Evolutionary conservation across 2,888 invertebrate genomes (phyloP), one percentile per base, ranked within the genome.

Genomic region (Drosophila helvetica): DNA sequence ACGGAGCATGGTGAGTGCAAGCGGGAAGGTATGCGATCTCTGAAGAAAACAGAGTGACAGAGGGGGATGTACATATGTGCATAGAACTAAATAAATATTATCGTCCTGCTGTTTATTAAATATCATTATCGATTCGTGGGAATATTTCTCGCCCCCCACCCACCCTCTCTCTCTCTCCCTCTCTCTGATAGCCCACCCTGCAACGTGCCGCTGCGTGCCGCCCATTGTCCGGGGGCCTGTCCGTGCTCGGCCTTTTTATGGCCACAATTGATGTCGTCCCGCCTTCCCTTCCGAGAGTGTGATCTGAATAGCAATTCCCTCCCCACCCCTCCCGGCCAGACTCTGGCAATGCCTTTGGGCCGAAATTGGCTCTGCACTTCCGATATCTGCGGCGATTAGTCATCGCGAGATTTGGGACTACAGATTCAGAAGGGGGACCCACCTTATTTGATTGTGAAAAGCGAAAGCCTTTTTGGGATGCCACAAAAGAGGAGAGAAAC

Each of bases 61-160:
- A 17, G 25, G 43, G 17, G 33, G 25, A 50, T 15, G 9, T 15
- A n/a, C n/a, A n/a, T n/a, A 38, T 33, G 15, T 1, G 15, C 7
- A 18, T 2, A 30, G 10, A 8, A 43, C 51, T 67, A 73, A 87
- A 63, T 81, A 75, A 70, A 68, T 61, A 81, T 76, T 79, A 79
- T 81, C 79, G 79, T 71, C 74, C 46, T 58, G 30, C 48, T 48
- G 72, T 46, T 71, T 86, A 80, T 88, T 75, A 77, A 86, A 88
- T 88, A 72, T 75, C 79, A 83, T 77, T 88, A 85, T 86, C 84
- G 88, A 83, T 83, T 85, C 74, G 88, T 85, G 84, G 78, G 88
- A 84, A 88, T 86, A 77, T 76, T 72, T 72, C 45, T 59, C 25
- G 46, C 8, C 27, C 27, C 8, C 25, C 6, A 6, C 25, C 7